Evolutionary conservation across 2,888 invertebrate species (phyloP).

Genomic region (Tolmerus cingulatus): DNA sequence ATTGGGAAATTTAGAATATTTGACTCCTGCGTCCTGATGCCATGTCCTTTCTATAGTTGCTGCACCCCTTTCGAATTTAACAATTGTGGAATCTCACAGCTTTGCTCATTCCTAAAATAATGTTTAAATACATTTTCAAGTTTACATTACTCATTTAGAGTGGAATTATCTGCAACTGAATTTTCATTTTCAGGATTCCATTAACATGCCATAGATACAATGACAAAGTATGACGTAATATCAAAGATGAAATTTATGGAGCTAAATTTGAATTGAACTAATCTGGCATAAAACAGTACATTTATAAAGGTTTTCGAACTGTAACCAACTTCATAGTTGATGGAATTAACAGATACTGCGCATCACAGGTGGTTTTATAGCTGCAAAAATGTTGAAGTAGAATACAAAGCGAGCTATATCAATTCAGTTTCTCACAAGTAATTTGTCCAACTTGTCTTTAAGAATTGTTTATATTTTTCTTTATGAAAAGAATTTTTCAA

Average conservation of each 20-base stretch:
- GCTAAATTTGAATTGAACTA: neutral
- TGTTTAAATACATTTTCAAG: neutral
- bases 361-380: neutral
- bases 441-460: neutral
- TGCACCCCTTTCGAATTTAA: neutral
- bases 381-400: neutral
- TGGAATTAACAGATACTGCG: neutral
- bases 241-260: neutral
- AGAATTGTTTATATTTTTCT: neutral
- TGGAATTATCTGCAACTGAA: neutral
- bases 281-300: neutral
- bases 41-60: neutral
- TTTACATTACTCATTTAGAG: neutral
- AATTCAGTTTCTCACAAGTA: neutral
- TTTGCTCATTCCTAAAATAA: neutral
- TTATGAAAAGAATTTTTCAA: neutral
- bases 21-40: neutral
- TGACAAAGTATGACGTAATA: neutral
- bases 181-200: neutral
- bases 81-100: neutral
- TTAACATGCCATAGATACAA: neutral
- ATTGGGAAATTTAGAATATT: neutral
- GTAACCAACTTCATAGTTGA: neutral
- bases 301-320: neutral
- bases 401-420: neutral